Evolutionary conservation across 2,113 vertebrate genomes (phyloP).

Genomic region (Esox niger): DNA sequence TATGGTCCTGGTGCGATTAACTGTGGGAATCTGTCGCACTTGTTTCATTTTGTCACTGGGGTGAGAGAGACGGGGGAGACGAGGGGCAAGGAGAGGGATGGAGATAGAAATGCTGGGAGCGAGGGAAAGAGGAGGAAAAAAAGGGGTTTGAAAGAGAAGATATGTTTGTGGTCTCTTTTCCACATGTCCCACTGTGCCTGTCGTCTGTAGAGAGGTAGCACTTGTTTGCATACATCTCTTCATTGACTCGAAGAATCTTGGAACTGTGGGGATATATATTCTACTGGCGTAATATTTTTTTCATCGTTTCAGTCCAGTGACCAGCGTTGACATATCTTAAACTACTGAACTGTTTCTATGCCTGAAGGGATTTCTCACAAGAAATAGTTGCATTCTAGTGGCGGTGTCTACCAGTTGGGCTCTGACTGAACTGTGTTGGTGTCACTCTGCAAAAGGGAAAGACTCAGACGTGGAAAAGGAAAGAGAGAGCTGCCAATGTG

Average conservation of each 20-base stretch:
- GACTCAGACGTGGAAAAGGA: neutral
- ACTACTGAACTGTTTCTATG: conserved; percentile 25
- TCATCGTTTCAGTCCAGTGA: neutral
- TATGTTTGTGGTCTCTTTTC: conserved; percentile 36
- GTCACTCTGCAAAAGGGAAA: conserved; percentile 30
- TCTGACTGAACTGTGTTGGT: conserved; percentile 26
- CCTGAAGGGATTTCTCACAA: conserved; percentile 37
- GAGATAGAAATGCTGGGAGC: too few relatives aligned
- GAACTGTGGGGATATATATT: conserved; percentile 3
- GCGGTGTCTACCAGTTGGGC: conserved; percentile 15
- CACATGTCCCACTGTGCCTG: conserved; percentile 41
- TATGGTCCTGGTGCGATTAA: conserved; percentile 55
- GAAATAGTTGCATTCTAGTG: conserved; percentile 28
- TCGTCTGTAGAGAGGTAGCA: conserved; percentile 12
- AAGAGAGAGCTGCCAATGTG: conserved; percentile 63
- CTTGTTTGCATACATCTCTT: conserved; percentile 14
- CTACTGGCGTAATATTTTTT: conserved; percentile 12
- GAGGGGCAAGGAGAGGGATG: conserved; percentile 25
- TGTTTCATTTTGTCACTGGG: conserved; percentile 64
- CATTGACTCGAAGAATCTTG: conserved; percentile 33
- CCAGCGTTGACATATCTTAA: neutral
- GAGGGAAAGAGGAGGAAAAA: conserved; percentile 20
- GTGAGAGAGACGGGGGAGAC: conserved; percentile 37
- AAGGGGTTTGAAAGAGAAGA: conserved; percentile 14
- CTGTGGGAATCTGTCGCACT: conserved; percentile 61